Base-by-base conservation (phyloP, 2,113 vertebrate genomes). In the Thunnus maccoyii region DNA sequence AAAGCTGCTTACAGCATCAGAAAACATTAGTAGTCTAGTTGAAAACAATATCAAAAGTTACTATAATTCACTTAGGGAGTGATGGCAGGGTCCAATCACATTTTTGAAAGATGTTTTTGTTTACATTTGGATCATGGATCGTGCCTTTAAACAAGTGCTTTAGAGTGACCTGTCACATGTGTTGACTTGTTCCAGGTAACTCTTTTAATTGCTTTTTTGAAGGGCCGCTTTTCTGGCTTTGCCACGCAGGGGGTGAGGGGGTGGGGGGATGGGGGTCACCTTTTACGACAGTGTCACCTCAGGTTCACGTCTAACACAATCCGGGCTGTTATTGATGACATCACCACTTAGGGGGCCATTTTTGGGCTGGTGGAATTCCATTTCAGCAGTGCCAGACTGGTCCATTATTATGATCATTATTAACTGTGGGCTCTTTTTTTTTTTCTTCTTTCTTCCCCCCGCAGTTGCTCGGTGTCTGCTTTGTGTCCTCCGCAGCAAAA, bases 401-500 rank as follows among this genome's bases (percentile, higher is more conserved):
- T 84, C 76, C 84, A 89, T 94, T 93, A 93, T 90, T 93, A 90
- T 89, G 88, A 90, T 88, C 81, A 75, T 90, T 91, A 90, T 87
- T 86, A 92, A 86, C 61, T 52, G 56, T 79, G 85, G 83, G 80
- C 80, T 83, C 46, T 79, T 82, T 87, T 67, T 68, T 65, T 80
- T 70, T 52, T 58, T 27, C 71, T 46, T 67, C 68, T 48, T 72
- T 76, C 85, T 55, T 78, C 80, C 82, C 82, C 74, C 67, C 68
- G 8, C 86, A 80, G 85, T 84, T 58, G 84, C 81, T 89, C 32
- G 32, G 83, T 82, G 88, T 92, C 91, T 94, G 92, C 93, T 94
- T 92, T 94, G 92, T 93, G 92, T 93, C 94, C 88, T 91, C 86
- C 44, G 75, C 89, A 91, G 93, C 83, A 69, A 89, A 92, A 95